A percentile compares a stretch with the other conserved stretches of the same genome.
Conservation (phyloP, 2,113 vertebrate species). For the Hemiscyllium ocellatum region DNA sequence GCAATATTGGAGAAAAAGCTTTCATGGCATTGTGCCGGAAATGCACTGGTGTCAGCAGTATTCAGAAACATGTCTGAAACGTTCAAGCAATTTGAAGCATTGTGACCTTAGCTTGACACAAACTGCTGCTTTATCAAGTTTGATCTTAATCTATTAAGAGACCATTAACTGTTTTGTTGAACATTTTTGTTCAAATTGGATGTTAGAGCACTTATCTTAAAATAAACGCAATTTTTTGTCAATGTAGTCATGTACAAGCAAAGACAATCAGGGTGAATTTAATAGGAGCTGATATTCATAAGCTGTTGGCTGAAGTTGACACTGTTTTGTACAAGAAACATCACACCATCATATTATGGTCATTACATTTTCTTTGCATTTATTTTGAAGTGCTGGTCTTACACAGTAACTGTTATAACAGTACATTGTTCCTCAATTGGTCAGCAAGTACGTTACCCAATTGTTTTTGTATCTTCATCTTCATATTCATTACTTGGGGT, state of each 20-base stretch:
- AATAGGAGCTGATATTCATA: not conserved
- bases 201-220: not conserved
- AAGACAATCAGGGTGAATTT: not conserved
- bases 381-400: not conserved
- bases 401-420: not conserved
- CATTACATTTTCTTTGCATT: not conserved
- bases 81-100: slow-evolving; percentile 15
- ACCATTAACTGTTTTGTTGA: not conserved
- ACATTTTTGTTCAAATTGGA: not conserved
- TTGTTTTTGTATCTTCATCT: not conserved
- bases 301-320: not conserved
- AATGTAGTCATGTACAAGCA: not conserved
- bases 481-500: not conserved
- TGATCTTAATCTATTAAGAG: slow-evolving; percentile 2
- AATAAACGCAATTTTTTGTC: not conserved
- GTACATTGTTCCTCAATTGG: not conserved
- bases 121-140: slow-evolving; percentile 18
- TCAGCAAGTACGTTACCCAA: not conserved
- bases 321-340: not conserved
- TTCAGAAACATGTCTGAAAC: not conserved
- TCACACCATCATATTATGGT: not conserved
- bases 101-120: slow-evolving; percentile 34
- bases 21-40: slow-evolving; percentile 17
- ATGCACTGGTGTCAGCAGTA: slow-evolving; percentile 15
- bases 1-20: slow-evolving; percentile 33